Evolutionary conservation across 2,888 invertebrate species (phyloP).

Genomic region (Shargacucullia verbasci): DNA sequence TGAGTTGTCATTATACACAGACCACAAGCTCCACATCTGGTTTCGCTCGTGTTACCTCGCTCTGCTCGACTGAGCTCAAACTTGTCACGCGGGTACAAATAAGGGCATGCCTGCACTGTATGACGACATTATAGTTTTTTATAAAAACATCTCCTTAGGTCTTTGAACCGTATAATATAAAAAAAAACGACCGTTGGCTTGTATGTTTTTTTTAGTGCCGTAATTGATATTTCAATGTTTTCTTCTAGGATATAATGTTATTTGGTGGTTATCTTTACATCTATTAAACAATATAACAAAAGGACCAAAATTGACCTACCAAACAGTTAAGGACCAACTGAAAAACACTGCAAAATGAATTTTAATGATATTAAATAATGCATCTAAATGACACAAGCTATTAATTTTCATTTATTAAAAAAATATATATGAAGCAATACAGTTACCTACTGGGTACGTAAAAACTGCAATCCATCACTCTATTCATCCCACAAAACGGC

Average conservation of each 20-base stretch:
- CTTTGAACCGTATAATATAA: constrained; percentile 73
- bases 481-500: constrained; percentile 8
- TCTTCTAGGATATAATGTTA: constrained; percentile 3
- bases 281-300: not conserved
- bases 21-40: constrained; percentile 43
- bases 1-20: constrained; percentile 37
- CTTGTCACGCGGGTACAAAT: constrained; percentile 66
- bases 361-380: too few species aligned
- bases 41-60: constrained; percentile 46
- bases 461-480: constrained; percentile 34
- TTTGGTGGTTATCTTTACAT: constrained; percentile 9
- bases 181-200: constrained; percentile 37
- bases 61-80: constrained; percentile 53
- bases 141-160: constrained; percentile 71
- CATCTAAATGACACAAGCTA: too few species aligned
- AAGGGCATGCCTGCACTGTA: constrained; percentile 77
- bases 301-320: too few species aligned
- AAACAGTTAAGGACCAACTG: too few species aligned
- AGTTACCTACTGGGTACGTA: not conserved
- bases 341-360: too few species aligned
- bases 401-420: too few species aligned
- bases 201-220: not conserved
- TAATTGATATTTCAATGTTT: not conserved
- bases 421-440: constrained; percentile 5
- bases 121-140: constrained; percentile 79